Evolutionary conservation across 2,113 vertebrate genomes (phyloP).

Genomic region (Lichenostomus cassidix): DNA sequence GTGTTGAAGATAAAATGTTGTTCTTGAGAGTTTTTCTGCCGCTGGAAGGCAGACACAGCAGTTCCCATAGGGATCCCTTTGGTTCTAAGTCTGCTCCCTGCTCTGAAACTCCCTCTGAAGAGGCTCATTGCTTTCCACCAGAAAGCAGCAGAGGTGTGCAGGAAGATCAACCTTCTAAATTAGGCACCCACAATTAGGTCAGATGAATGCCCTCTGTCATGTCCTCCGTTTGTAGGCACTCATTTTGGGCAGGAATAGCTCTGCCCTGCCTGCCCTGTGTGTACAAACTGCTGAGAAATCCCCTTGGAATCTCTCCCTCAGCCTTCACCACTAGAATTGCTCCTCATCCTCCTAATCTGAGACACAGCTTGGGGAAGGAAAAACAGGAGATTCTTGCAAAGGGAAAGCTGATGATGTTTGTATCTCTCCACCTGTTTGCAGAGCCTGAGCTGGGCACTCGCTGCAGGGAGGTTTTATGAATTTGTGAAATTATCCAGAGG

Average conservation of each 20-base stretch:
- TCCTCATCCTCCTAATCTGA: slow-evolving; percentile 15
- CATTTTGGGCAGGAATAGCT: slow-evolving; percentile 42
- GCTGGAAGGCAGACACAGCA: neutral
- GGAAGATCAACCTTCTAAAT: neutral
- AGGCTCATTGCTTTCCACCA: neutral
- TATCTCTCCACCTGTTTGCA: neutral
- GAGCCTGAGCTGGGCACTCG: neutral
- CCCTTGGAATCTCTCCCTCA: neutral
- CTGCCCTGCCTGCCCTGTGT: neutral
- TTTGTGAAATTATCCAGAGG: neutral
- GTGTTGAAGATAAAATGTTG: neutral
- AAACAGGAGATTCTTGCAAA: neutral
- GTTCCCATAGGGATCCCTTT: neutral
- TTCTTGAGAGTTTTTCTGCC: neutral
- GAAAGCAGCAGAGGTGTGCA: neutral
- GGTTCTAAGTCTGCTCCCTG: neutral
- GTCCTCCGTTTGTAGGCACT: neutral
- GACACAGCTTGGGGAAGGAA: neutral
- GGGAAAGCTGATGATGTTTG: neutral
- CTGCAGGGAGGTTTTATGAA: neutral
- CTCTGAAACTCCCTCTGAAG: neutral
- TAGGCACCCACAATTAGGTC: neutral
- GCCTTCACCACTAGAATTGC: neutral
- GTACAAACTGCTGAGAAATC: neutral
- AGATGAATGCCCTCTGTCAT: slow-evolving; percentile 12